phyloP scores from a whole-genome alignment of 2,888 invertebrate species.

The Tortrix viridana region DNA sequence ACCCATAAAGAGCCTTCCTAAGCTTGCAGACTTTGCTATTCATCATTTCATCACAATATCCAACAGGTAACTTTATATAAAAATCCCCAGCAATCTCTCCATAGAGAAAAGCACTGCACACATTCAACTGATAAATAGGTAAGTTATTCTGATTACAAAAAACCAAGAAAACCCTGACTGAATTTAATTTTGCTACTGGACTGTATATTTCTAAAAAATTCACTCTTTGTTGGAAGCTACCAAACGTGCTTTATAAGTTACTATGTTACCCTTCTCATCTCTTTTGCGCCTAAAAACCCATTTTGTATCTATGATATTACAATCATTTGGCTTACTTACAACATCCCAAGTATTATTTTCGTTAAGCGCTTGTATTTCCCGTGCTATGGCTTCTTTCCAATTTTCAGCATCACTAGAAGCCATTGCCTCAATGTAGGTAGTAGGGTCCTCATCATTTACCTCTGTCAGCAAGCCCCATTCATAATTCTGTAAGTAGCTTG shows the following conservation, averaged over 20 bases:
- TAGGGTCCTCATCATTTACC: background rate
- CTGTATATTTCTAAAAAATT: background rate
- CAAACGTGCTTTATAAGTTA: slow-evolving; percentile 6
- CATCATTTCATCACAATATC: background rate
- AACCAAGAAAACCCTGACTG: background rate
- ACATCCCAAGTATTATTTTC: background rate
- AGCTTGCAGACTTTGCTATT: background rate
- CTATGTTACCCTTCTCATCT: slow-evolving; percentile 1
- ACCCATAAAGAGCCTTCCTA: slow-evolving; percentile 5
- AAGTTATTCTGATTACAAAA: background rate
- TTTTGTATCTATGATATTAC: background rate
- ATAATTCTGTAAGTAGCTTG: slow-evolving; percentile 2
- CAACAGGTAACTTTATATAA: background rate
- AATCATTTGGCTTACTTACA: background rate
- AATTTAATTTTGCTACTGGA: background rate
- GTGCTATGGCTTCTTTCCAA: slow-evolving; percentile 3
- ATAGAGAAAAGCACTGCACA: slow-evolving; percentile 13
- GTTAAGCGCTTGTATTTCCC: background rate
- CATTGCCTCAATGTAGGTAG: background rate
- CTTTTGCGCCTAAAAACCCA: background rate
- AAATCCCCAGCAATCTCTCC: background rate
- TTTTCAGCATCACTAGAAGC: slow-evolving; percentile 1
- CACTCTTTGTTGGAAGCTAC: slow-evolving; percentile 10
- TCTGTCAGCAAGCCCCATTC: background rate
- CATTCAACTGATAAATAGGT: background rate